Evolutionary conservation across 1,140 invertebrate species (phyloP), one percentile per base, ranked within the genome.

Genomic region (Plectrocnemia conspersa): DNA sequence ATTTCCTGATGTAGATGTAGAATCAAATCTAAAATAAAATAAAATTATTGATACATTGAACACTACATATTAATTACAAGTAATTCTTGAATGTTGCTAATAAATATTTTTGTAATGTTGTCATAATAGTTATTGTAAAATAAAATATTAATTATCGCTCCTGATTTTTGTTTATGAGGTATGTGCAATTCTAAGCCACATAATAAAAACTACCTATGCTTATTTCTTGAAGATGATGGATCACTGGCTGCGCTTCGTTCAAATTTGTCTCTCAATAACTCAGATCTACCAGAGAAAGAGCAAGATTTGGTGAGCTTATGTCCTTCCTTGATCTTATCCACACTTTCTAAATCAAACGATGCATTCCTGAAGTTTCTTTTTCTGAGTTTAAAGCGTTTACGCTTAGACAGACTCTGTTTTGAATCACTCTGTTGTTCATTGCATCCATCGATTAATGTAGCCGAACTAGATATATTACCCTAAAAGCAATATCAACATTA

Each of bases 361-460:
- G 38, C 7, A 5, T 15, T 10, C 2, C 48, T 50, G 27, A 27
- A 32, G 33, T 62, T 48, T 41, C 69, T 64, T 1, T 68, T 58
- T 3, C 85, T 80, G 47, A 84, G 72, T 62, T 82, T 82, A 44
- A 84, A 76, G 55, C 85, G 81, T 61, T 83, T 83, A 24, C 85
- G 76, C 6, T 85, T 76, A 35, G 84, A 69, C 64, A 61, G 67
- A 68, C 29, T 52, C 18, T 73, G 71, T 53, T 73, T 73, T 60
- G 71, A 71, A 58, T 64, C 69, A 0, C 67, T 65, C 33, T 73
- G 68, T 62, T 67, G 69, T 54, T 75, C 76, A 41, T 73, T 76
- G 64, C 73, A 74, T 24, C 74, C 75, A 61, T 81, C 80, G 56
- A 81, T 80, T 62, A 82, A 78, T n/a, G 79, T 80, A 38, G 79